Evolutionary conservation across 2,888 invertebrate species (phyloP), one percentile per base, ranked within the genome.

Genomic region (Calliopum simillimum): DNA sequence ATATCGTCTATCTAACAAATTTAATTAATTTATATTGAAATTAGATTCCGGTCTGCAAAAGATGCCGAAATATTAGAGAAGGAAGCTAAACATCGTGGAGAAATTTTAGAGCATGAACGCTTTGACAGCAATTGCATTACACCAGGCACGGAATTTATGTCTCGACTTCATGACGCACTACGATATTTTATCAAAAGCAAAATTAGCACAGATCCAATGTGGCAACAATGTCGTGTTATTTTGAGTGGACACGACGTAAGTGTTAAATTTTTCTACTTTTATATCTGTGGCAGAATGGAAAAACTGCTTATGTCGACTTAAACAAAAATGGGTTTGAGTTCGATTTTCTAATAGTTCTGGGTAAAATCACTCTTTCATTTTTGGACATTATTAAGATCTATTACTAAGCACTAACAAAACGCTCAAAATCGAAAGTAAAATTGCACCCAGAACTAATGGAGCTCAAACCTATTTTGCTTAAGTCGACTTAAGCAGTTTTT

Each of bases 111-210:
- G 3, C 94, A 93, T 79, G 92, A 93, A 68, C 89, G 95, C 71
- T 99, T 99, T 84, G 99, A 99, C 86, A 97, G 97, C 21, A 99
- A 99, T 86, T 98, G 98, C 84, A 99, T 99, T 75, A 99, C 99
- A 0, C 99, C 99, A 0, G 98, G 98, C 75, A 95, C 96, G 0
- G 91, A 91, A 73, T 99, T 99, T 84, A 99, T 99, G 99, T 92
- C 91, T 0, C 90, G 92, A 11, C 87, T 99, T 14, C 95, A 98
- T 73, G 91, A 93, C 72, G 94, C 95, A 76, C 87, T 99, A 58
- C 92, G 92, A 78, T 94, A 93, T 87, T 98, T 98, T 88, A 90
- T 98, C 14, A 91, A 92, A 66, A 88, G 90, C 74, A 98, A 98
- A 86, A 90, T 95, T 74, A 91, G 94, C 1, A 92, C 91, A 3